Conservation (phyloP, 1,140 invertebrate species). For the Musca vetustissima region DNA sequence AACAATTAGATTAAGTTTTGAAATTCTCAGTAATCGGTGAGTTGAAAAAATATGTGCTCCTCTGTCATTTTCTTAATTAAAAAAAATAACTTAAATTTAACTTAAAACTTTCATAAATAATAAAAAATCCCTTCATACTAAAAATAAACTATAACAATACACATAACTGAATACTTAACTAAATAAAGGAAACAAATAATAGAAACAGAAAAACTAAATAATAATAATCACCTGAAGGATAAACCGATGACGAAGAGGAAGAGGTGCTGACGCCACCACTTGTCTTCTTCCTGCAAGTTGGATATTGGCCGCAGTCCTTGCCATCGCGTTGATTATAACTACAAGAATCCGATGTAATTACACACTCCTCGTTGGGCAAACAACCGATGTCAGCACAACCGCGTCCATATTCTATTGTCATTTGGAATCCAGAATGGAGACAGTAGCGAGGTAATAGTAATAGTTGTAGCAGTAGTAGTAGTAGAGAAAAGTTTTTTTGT, state of each 20-base stretch:
- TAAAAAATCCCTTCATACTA: too few species aligned
- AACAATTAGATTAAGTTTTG: too few species aligned
- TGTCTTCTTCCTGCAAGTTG: conserved; percentile 66
- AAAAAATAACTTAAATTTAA: too few species aligned
- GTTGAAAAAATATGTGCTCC: too few species aligned
- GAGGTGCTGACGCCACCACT: conserved; percentile 41
- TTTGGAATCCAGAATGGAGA: not conserved
- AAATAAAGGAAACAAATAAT: conserved; percentile 25
- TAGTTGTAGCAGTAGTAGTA: conserved; percentile 21
- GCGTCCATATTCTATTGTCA: conserved; percentile 68
- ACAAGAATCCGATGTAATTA: conserved; percentile 73
- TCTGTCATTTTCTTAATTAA: too few species aligned
- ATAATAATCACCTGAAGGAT: conserved; percentile 54
- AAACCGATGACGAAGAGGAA: conserved; percentile 39
- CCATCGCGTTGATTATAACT: conserved; percentile 58
- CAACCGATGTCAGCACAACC: conserved; percentile 76
- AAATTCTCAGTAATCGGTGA: too few species aligned
- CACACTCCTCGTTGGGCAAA: conserved; percentile 67
- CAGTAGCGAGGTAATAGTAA: not conserved
- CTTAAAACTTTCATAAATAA: too few species aligned
- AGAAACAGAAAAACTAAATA: conserved; percentile 28
- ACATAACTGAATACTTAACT: not conserved
- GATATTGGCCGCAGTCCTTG: conserved; percentile 66
- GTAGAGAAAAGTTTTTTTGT: conserved; percentile 8
- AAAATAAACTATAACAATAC: too few species aligned